Evolutionary conservation across 2,888 invertebrate species (phyloP).

Genomic region (Pristionchus mayeri): DNA sequence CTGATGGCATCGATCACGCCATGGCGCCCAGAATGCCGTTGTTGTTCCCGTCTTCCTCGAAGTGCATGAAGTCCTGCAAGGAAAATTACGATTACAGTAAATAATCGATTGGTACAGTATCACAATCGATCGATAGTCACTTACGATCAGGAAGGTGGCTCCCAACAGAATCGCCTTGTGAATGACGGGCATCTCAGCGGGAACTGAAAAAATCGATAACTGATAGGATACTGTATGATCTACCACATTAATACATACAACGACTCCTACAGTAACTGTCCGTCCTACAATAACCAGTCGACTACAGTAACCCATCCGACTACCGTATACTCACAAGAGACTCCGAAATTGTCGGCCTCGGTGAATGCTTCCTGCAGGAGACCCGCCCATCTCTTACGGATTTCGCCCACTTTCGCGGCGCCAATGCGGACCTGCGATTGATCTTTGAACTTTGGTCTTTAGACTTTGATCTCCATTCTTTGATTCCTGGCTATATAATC

Average conservation of each 20-base stretch:
- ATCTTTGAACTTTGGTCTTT: background rate
- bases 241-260: no score
- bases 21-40: no score
- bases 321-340: conserved; percentile 55
- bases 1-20: no score
- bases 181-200: conserved; percentile 58
- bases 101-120: background rate
- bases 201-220: conserved; percentile 55
- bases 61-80: conserved; percentile 40
- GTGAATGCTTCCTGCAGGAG: conserved; percentile 62
- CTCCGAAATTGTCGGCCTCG: conserved; percentile 61
- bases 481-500: conserved; percentile 34
- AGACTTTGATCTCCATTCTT: no score
- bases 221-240: no score
- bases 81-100: background rate
- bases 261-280: no score
- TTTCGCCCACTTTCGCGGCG: conserved; percentile 51
- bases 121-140: no score
- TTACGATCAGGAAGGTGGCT: conserved; percentile 63
- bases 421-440: conserved; percentile 33
- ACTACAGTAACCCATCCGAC: no score
- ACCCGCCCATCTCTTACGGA: conserved; percentile 65
- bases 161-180: conserved; percentile 62
- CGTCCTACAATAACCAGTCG: no score
- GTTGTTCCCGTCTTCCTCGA: conserved; percentile 33